A percentile compares a stretch with the other conserved stretches of the same genome.
phyloP scores from a whole-genome alignment of 2,797 vertebrate species.

The Smutsia temminckii region DNA sequence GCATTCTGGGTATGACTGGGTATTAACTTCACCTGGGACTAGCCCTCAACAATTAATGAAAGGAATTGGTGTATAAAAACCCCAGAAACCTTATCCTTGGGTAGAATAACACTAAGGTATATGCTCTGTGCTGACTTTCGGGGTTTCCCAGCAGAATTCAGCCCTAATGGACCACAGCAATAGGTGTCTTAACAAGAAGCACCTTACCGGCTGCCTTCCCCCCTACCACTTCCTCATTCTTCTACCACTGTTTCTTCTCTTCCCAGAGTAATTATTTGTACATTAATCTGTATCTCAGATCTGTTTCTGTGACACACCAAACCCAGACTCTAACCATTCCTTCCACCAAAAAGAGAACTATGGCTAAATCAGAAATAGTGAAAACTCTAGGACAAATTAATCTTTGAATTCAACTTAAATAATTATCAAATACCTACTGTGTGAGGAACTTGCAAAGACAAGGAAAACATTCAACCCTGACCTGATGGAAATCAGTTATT shows the following conservation, averaged over 20 bases:
- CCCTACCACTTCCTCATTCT: background rate
- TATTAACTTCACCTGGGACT: background rate
- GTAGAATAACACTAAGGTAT: background rate
- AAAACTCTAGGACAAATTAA: background rate
- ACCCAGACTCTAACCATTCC: background rate
- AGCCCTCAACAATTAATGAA: background rate
- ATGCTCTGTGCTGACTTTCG: background rate
- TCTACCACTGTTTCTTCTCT: background rate
- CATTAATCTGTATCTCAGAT: background rate
- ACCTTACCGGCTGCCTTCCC: background rate
- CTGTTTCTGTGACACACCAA: background rate
- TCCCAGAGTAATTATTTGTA: background rate
- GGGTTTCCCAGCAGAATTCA: background rate
- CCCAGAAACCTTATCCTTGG: background rate
- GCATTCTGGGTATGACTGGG: background rate
- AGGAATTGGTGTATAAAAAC: background rate
- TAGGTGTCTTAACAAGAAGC: background rate
- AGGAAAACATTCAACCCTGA: background rate
- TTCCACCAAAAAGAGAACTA: background rate
- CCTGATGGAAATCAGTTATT: background rate
- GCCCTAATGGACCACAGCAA: background rate
- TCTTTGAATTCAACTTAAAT: background rate
- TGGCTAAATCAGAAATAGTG: background rate
- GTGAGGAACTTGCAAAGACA: background rate
- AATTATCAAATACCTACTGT: background rate